phyloP scores from a whole-genome alignment of 2,888 invertebrate genomes.

The Hypercompe scribonia region DNA sequence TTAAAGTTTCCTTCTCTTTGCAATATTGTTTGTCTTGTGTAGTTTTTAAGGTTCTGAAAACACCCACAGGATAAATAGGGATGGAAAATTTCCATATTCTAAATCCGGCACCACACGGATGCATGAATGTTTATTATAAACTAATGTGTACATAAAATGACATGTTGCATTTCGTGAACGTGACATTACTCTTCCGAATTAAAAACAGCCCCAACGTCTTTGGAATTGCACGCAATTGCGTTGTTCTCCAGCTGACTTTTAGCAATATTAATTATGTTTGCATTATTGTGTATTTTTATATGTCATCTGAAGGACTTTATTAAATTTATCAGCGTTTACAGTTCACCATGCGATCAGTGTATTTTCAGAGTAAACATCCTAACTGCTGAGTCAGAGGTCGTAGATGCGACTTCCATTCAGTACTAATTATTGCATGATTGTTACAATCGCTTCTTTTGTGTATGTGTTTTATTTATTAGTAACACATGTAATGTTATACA shows the following conservation, averaged over 20 bases:
- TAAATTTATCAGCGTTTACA: background rate
- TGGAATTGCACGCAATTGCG: background rate
- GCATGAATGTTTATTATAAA: no score
- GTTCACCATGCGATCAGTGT: background rate
- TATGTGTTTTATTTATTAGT: no score
- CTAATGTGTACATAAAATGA: background rate
- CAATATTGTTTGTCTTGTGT: no score
- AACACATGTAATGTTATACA: no score
- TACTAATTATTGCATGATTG: background rate
- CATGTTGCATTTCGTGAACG: background rate
- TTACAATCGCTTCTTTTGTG: background rate
- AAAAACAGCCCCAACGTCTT: background rate
- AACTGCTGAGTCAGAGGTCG: background rate
- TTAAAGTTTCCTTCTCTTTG: no score
- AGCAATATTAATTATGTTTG: background rate
- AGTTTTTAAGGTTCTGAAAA: no score
- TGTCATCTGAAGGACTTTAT: background rate
- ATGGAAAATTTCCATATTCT: no score
- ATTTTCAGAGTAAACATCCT: background rate
- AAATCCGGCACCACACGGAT: background rate
- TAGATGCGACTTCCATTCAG: background rate
- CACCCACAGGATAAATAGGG: no score
- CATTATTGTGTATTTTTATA: background rate
- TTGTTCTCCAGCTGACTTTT: background rate
- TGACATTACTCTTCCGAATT: background rate